Evolutionary conservation across 2,113 vertebrate genomes (phyloP).

Genomic region (Onychorhynchus coronatus): DNA sequence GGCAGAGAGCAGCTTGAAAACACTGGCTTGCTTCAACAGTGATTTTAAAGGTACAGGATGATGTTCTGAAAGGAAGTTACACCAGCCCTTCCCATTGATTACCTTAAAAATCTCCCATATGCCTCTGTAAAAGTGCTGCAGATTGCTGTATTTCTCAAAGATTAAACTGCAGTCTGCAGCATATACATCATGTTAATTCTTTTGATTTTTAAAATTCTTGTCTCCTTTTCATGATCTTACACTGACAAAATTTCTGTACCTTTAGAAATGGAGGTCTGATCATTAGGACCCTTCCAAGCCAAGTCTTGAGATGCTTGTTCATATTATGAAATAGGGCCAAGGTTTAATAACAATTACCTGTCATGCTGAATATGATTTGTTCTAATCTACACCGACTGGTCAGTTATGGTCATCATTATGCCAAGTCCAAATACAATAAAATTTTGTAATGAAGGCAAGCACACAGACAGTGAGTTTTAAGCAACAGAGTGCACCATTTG

Average conservation of each 20-base stretch:
- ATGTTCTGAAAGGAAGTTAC: background rate
- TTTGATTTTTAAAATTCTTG: background rate
- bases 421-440: background rate
- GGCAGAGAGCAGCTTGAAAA: background rate
- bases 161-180: background rate
- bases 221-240: background rate
- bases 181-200: background rate
- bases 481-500: background rate
- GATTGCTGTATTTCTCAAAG: background rate
- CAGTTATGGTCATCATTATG: background rate
- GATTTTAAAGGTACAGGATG: background rate
- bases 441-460: background rate
- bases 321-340: background rate
- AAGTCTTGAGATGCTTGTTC: background rate
- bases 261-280: background rate
- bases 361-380: background rate
- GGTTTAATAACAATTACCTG: background rate
- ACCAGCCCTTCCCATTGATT: background rate
- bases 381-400: conserved; percentile 1
- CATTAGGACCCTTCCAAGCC: background rate
- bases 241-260: background rate
- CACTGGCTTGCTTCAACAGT: background rate
- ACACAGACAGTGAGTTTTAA: background rate
- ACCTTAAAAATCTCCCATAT: background rate
- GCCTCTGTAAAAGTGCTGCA: background rate